Percentiles rank a stretch among this genome's conserved stretches.
Evolutionary conservation across 2,797 vertebrate genomes (phyloP).

Genomic region (Eulemur coronatus): DNA sequence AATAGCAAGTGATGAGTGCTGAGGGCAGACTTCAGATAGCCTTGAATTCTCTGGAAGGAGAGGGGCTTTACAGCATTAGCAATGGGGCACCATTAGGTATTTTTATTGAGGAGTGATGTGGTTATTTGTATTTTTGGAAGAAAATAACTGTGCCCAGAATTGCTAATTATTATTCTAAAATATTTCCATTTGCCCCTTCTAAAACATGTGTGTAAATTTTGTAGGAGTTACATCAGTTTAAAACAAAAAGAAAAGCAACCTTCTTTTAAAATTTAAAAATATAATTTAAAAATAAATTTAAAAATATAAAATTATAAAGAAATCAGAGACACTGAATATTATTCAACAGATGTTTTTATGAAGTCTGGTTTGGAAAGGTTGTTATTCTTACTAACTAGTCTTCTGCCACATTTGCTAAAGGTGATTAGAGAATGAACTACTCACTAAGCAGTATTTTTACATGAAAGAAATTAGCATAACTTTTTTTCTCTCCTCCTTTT

Average conservation of each 20-base stretch:
- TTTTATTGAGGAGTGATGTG: not conserved
- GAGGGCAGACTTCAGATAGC: not conserved
- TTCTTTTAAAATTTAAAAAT: not conserved
- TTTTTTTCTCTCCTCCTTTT: conserved; percentile 31
- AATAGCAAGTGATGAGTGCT: rapidly evolving
- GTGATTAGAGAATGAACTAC: not conserved
- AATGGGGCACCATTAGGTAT: rapidly evolving
- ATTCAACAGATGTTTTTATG: not conserved
- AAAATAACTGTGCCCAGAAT: not conserved
- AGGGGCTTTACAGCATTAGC: not conserved
- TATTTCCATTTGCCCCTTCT: not conserved
- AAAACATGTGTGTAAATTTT: not conserved
- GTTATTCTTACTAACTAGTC: not conserved
- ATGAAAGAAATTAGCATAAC: conserved; percentile 50
- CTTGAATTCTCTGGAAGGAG: too few species aligned
- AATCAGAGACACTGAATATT: not conserved
- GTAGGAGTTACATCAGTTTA: not conserved
- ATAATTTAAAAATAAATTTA: too few species aligned
- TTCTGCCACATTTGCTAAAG: not conserved
- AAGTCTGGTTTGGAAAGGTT: not conserved
- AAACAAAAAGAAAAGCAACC: not conserved
- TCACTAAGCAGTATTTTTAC: not conserved
- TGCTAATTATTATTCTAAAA: not conserved
- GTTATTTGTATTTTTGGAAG: not conserved
- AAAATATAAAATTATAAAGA: not conserved